Evolutionary conservation across 2,888 invertebrate genomes (phyloP), one percentile per base, ranked within the genome.

Genomic region (Eudasyphora cyanicolor): DNA sequence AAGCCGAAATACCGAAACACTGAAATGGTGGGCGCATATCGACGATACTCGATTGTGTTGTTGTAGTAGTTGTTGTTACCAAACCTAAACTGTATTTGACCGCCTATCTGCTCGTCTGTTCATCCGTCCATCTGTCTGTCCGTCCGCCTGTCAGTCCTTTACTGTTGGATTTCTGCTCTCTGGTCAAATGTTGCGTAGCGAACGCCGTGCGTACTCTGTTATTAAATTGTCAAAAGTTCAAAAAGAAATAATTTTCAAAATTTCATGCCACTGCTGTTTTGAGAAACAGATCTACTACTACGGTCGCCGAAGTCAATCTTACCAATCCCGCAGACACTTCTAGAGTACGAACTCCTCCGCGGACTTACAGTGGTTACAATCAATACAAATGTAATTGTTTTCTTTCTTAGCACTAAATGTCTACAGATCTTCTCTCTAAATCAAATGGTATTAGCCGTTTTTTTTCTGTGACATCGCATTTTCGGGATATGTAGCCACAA

Each of bases 151-250:
- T 69, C n/a, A n/a, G n/a, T n/a, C n/a, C n/a, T n/a, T n/a, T n/a
- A 32, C 21, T 27, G 27, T 17, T 4, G 51, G 1, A 21, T 51
- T 45, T 45, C 45, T n/a, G 35, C n/a, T 76, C 77, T 74, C 76
- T 76, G 82, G 73, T 67, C 79, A n/a, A 71, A 79, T 74, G 74
- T 74, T 73, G 38, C 64, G 76, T 60, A 84, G 71, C 70, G 74
- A 74, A 77, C n/a, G 70, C 76, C n/a, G 51, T 80, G 69, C 75
- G 70, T 88, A 87, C 88, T 89, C 91, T 91, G 90, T 91, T 91
- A 91, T 91, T 91, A 91, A 91, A 91, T 91, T 91, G 91, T 91
- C 91, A 91, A 91, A 91, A 89, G 89, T 86, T 87, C 86, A 86
- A 86, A 86, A 87, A 88, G 87, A 87, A 88, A 88, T 88, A 88